phyloP scores from a whole-genome alignment of 30 jellyfish, hydroid and myxozoan genomes.

The Nemopilema nomurai region DNA sequence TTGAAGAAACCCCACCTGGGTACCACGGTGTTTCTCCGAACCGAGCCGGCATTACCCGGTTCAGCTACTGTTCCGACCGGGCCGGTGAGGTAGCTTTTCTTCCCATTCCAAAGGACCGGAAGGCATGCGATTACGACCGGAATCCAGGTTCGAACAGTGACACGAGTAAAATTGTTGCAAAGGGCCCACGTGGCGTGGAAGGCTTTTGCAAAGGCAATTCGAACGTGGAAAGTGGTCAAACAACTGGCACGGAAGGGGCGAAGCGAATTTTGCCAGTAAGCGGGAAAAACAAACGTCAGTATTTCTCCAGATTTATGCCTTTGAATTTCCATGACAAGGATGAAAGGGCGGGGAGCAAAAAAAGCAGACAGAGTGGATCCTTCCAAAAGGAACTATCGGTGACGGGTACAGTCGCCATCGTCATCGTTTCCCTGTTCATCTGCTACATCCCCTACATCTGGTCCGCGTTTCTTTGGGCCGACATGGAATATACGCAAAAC shows the following conservation, averaged over 20 bases:
- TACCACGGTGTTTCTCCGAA: too few relatives aligned
- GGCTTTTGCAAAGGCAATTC: not conserved
- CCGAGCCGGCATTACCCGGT: too few relatives aligned
- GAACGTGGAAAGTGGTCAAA: too few relatives aligned
- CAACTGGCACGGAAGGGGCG: not conserved
- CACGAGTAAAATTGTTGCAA: not conserved
- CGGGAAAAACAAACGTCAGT: not conserved
- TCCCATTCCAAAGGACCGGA: not conserved
- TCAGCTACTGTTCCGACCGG: too few relatives aligned
- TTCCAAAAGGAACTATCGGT: conserved; percentile 32
- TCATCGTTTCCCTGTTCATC: conserved; percentile 22
- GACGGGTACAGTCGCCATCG: conserved; percentile 63
- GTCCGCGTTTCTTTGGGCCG: conserved; percentile 58
- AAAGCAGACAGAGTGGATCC: not conserved
- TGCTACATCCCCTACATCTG: conserved; percentile 56
- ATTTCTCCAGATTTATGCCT: conserved; percentile 5
- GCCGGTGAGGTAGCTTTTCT: not conserved
- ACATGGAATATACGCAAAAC: conserved; percentile 15
- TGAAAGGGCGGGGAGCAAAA: not conserved
- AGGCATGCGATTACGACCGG: not conserved
- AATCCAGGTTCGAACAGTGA: not conserved
- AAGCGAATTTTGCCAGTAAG: not conserved
- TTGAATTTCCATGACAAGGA: conserved; percentile 11
- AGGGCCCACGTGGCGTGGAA: not conserved
- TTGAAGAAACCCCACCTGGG: not conserved